Base-by-base conservation (phyloP, 2,888 invertebrate genomes). In the Creontiades dilutus region DNA sequence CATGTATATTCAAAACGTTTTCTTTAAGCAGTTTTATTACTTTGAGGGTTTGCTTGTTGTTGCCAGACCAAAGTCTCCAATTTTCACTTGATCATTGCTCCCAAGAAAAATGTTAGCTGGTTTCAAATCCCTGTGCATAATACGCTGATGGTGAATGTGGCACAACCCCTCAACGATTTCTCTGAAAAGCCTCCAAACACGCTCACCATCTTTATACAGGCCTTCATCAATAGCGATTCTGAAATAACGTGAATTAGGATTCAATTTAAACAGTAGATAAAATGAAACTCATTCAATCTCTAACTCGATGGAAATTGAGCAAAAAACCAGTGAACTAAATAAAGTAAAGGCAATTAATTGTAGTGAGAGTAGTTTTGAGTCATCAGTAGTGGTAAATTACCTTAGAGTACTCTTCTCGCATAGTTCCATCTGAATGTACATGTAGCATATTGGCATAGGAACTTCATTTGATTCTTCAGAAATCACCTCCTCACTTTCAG, bases 341-440 rank as follows among this genome's bases (percentile, higher is more conserved):
- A n/a, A n/a, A n/a, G 9, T 19, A 9, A 23, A 68, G n/a, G 68
- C 11, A 12, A 68, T 75, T 13, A 12, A 75, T 37, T 37, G 3
- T 75, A 75, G 7, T 9, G 75, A 19, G 23, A 75, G 11, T 19
- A 19, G 23, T 28, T 28, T 9, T 3, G 19, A 75, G 3, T 27
- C n/a, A 28, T 75, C n/a, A 19, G 75, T 13, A 27, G 27, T 37
- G 37, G 2, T 1, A 68, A 76, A 5, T 89, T 92, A 94, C 93
- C 96, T 94, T 48, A 98, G 93, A 0, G 99, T 99, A 92, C 97
- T 97, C 93, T 98, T 99, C 93, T 99, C 99, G 93, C 99, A 99
- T 93, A 98, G 99, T 94, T 99, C 99, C 99, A 99, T 99, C 94
- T 99, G 98, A 92, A 97, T 97, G 93, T 97, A 98, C 94, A 99